phyloP scores from a whole-genome alignment of 2,888 invertebrate species.

The Chrysopilus asiliformis region DNA sequence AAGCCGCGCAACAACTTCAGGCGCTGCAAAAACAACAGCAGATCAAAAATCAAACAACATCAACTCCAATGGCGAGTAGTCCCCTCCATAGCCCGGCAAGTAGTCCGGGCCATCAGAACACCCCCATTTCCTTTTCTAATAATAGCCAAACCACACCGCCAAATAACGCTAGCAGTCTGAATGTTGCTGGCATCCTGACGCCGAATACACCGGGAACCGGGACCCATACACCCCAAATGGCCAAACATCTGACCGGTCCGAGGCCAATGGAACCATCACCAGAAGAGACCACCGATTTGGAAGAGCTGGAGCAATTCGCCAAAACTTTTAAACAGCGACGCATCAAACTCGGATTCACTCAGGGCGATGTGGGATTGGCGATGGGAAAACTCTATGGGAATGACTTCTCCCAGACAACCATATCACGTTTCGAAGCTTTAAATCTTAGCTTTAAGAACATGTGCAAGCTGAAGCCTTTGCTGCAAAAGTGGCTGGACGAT shows the following conservation, averaged over 20 bases:
- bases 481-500: slow-evolving; percentile 96
- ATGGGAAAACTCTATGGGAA: slow-evolving; percentile 98
- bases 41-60: slow-evolving; percentile 31
- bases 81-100: slow-evolving; percentile 31
- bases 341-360: slow-evolving; percentile 97
- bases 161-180: slow-evolving; percentile 37
- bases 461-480: slow-evolving; percentile 96
- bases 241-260: slow-evolving; percentile 39
- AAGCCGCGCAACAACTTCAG: slow-evolving; percentile 72
- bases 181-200: slow-evolving; percentile 39
- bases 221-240: slow-evolving; percentile 40
- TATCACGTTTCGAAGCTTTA: slow-evolving; percentile 94
- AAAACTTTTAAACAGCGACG: slow-evolving; percentile 95
- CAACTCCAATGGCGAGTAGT: slow-evolving; percentile 24
- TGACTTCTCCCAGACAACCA: slow-evolving; percentile 98
- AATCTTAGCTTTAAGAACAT: slow-evolving; percentile 99
- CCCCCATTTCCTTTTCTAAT: slow-evolving; percentile 22
- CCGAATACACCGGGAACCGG: slow-evolving; percentile 44
- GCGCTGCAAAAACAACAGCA: slow-evolving; percentile 55
- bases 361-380: slow-evolving; percentile 96
- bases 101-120: slow-evolving; percentile 23
- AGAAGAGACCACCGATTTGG: slow-evolving; percentile 93
- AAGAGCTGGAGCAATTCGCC: slow-evolving; percentile 96
- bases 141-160: slow-evolving; percentile 37
- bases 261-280: slow-evolving; percentile 68